Conservation (phyloP, 2,113 vertebrate genomes). For the Ptychochromis oligacanthus region DNA sequence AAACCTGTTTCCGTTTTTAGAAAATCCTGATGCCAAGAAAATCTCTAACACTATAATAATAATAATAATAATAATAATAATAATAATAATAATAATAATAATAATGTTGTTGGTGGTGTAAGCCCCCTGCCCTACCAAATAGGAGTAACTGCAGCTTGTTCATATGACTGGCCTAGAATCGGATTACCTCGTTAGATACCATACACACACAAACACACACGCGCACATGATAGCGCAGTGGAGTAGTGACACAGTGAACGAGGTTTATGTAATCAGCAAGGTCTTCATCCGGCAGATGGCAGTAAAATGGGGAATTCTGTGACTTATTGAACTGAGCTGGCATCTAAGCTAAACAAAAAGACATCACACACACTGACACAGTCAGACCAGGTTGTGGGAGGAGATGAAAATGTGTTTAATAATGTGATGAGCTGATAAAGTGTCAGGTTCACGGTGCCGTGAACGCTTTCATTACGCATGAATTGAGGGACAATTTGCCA, state of each 20-base stretch:
- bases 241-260: slow-evolving; percentile 70
- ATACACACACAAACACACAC: slow-evolving; percentile 29
- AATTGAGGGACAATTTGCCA: slow-evolving; percentile 50
- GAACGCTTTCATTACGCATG: slow-evolving; percentile 42
- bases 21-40: neutral
- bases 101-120: slow-evolving; percentile 8
- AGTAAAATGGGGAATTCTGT: slow-evolving; percentile 70
- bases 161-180: slow-evolving; percentile 77
- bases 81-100: neutral
- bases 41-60: neutral
- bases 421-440: slow-evolving; percentile 43
- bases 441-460: slow-evolving; percentile 31
- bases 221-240: neutral
- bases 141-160: slow-evolving; percentile 65
- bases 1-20: neutral
- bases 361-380: slow-evolving; percentile 19
- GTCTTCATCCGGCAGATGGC: slow-evolving; percentile 81
- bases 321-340: slow-evolving; percentile 62
- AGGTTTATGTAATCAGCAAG: slow-evolving; percentile 77
- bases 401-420: slow-evolving; percentile 51
- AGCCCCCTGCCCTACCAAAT: slow-evolving; percentile 12
- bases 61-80: neutral
- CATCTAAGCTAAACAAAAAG: slow-evolving; percentile 60
- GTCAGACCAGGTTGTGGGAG: slow-evolving; percentile 15
- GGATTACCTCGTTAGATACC: slow-evolving; percentile 73